phyloP scores from a whole-genome alignment of 2,888 invertebrate species.

The Melinopterus prodromus region DNA sequence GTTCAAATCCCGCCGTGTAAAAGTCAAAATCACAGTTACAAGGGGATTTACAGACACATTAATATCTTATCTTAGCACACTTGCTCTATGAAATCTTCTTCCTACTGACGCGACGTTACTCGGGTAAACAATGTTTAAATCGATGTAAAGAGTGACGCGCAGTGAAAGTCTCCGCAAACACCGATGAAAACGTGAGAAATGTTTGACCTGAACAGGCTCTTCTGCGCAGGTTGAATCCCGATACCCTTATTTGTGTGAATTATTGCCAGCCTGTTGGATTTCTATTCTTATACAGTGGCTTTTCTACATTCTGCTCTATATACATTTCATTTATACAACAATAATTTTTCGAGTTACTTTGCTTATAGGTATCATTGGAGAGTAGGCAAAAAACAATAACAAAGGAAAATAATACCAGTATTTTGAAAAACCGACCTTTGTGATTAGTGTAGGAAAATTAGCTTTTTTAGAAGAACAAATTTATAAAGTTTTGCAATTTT shows the following conservation, averaged over 20 bases:
- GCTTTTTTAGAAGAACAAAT: no score
- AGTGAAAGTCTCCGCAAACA: background rate
- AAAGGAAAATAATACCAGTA: no score
- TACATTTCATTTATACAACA: background rate
- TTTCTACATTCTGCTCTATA: slow-evolving; percentile 4
- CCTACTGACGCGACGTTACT: background rate
- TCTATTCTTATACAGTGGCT: background rate
- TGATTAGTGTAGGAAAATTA: no score
- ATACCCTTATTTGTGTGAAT: background rate
- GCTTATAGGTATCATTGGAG: no score
- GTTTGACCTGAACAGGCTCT: background rate
- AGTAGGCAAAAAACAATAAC: no score
- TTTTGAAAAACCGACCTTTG: no score
- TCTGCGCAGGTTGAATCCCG: background rate
- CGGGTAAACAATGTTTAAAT: background rate
- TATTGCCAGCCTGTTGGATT: background rate
- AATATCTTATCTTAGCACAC: background rate
- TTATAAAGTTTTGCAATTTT: no score
- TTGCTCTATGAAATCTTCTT: background rate
- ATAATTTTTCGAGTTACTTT: no score
- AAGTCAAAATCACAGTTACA: no score
- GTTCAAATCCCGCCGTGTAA: no score
- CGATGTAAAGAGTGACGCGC: background rate
- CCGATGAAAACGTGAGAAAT: slow-evolving; percentile 4
- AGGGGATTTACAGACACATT: no score